Percentiles rank a stretch among this genome's conserved stretches.
phyloP scores from a whole-genome alignment of 2,888 invertebrate species.

The Sipha maydis region DNA sequence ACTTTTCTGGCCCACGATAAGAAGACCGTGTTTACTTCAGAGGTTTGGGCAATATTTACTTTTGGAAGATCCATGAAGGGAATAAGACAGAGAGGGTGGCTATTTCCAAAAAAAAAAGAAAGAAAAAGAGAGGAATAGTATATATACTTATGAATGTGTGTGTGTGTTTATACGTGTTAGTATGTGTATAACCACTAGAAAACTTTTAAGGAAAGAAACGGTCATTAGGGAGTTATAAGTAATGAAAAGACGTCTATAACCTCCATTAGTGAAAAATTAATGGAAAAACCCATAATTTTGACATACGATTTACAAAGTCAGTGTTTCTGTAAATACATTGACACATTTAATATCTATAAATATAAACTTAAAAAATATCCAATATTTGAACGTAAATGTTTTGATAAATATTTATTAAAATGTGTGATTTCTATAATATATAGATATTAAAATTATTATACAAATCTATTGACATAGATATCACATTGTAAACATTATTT shows the following conservation, averaged over 20 bases:
- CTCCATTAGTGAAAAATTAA: constrained; percentile 6
- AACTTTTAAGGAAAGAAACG: constrained; percentile 5
- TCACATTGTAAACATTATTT: too few species aligned
- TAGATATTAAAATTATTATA: too few species aligned
- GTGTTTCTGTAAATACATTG: neutral
- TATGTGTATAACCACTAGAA: neutral
- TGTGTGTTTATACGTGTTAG: too few species aligned
- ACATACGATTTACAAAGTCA: neutral
- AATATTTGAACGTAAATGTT: neutral
- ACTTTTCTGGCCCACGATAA: constrained; percentile 25
- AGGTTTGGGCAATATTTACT: constrained; percentile 52
- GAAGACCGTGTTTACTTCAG: constrained; percentile 20
- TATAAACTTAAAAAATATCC: neutral
- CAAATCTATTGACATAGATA: too few species aligned
- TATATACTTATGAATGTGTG: constrained; percentile 11
- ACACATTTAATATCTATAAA: neutral
- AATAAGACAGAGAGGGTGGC: neutral
- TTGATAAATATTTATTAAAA: neutral
- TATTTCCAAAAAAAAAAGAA: constrained; percentile 6
- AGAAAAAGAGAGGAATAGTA: neutral
- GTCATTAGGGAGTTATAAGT: constrained; percentile 29
- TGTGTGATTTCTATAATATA: too few species aligned
- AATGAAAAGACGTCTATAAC: constrained; percentile 13
- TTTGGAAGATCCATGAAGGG: constrained; percentile 16
- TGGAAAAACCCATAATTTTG: neutral